These are phyloP conservation scores for Macropus fuliginosus DNA, from an alignment of 2,797 vertebrate genomes.

Conservation along the genomic window DNA sequence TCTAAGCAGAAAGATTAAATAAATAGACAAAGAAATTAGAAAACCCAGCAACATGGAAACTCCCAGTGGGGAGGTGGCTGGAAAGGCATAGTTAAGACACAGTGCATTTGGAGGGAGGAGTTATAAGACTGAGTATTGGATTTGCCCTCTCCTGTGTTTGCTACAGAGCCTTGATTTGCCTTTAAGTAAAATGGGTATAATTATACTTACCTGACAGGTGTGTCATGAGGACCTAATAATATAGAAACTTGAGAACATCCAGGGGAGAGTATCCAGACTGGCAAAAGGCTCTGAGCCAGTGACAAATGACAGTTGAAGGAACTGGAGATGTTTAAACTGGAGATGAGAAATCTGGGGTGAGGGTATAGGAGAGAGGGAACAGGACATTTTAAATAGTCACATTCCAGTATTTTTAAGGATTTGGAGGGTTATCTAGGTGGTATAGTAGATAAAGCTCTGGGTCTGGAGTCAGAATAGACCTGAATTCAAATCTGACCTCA, in stretches of 20 bases:
- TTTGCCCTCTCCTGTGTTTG: neutral
- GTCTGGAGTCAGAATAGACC: neutral
- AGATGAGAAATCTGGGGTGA: neutral
- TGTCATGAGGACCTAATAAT: neutral
- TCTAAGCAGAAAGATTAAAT: neutral
- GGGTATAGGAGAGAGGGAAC: neutral
- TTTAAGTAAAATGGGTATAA: neutral
- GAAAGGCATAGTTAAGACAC: neutral
- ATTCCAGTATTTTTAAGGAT: neutral
- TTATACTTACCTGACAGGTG: neutral
- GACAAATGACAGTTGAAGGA: neutral
- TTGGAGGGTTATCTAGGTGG: neutral
- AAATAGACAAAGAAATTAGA: neutral
- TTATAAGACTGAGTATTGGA: neutral
- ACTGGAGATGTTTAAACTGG: neutral
- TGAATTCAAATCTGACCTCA: neutral
- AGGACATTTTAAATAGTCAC: neutral
- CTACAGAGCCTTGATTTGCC: neutral
- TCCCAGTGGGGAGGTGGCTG: neutral
- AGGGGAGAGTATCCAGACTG: neutral
- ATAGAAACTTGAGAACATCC: neutral
- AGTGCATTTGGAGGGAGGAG: too few relatives aligned
- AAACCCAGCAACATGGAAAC: neutral
- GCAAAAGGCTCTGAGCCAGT: neutral
- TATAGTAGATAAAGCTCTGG: neutral